Evolutionary conservation across 2,797 vertebrate species (phyloP).

Genomic region (Eurystomus glaucurus): DNA sequence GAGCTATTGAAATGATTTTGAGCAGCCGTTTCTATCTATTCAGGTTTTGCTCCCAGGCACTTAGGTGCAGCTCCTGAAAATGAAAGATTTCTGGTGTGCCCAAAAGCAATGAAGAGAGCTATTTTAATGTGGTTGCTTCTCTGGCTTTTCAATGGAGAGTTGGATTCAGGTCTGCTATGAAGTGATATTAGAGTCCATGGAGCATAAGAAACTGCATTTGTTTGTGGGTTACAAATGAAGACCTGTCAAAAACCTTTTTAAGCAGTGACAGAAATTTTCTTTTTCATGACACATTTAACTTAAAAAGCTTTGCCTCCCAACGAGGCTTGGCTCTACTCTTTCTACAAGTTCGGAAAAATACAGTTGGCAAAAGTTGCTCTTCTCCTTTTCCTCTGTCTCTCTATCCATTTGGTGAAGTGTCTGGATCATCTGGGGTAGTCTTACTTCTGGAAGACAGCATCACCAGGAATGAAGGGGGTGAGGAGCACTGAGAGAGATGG

Average conservation of each 20-base stretch:
- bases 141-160: conserved; percentile 22
- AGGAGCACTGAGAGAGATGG: fast-evolving
- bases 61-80: conserved; percentile 27
- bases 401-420: background rate
- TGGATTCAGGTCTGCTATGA: conserved; percentile 18
- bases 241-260: conserved; percentile 74
- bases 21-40: background rate
- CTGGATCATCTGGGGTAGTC: background rate
- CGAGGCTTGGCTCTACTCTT: background rate
- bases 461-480: background rate
- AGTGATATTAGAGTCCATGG: conserved; percentile 32
- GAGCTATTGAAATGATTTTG: background rate
- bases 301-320: conserved; percentile 31
- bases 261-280: conserved; percentile 50
- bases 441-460: background rate
- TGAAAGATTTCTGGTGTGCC: conserved; percentile 60
- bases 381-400: background rate
- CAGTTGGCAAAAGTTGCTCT: background rate
- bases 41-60: background rate
- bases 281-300: conserved; percentile 65
- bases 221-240: conserved; percentile 71
- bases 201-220: conserved; percentile 72
- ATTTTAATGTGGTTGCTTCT: conserved; percentile 17
- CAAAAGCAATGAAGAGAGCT: background rate
- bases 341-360: background rate